Conservation (phyloP, 2,113 vertebrate genomes). For the Brachyistius frenatus region DNA sequence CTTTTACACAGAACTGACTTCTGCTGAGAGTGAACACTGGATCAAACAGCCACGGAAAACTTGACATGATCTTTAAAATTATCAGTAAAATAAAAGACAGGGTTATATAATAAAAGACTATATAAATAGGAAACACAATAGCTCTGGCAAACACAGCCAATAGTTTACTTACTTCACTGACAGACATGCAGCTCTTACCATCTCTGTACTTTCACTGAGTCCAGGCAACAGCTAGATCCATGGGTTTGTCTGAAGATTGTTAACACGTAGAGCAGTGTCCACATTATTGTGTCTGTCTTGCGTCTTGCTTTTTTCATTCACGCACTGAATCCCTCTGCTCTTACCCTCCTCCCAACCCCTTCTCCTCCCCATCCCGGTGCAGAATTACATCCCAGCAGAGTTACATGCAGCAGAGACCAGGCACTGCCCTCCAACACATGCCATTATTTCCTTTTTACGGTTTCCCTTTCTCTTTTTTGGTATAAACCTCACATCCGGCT, state of each 20-base stretch:
- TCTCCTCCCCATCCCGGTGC: slow-evolving; percentile 79
- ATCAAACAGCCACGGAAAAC: slow-evolving; percentile 11
- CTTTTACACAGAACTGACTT: slow-evolving; percentile 81
- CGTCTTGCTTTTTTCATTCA: slow-evolving; percentile 72
- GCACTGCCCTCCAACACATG: slow-evolving; percentile 45
- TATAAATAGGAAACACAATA: background rate
- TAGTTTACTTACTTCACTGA: slow-evolving; percentile 12
- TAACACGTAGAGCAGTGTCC: slow-evolving; percentile 59
- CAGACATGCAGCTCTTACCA: slow-evolving; percentile 67
- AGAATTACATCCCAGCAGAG: slow-evolving; percentile 71
- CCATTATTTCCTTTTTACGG: background rate
- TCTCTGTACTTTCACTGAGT: slow-evolving; percentile 50
- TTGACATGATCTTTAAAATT: background rate
- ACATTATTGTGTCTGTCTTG: slow-evolving; percentile 74
- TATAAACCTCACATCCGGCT: background rate
- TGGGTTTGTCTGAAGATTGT: slow-evolving; percentile 34
- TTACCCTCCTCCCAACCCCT: slow-evolving; percentile 74
- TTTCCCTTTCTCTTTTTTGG: slow-evolving; percentile 26
- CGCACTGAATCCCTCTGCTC: slow-evolving; percentile 65
- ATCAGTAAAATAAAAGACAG: background rate
- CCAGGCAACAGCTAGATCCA: slow-evolving; percentile 55
- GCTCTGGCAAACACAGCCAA: background rate
- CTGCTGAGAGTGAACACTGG: slow-evolving; percentile 29
- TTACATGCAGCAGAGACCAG: slow-evolving; percentile 48
- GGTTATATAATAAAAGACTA: background rate